Conservation (phyloP, 2,888 invertebrate genomes). For the Erebia ligea region DNA sequence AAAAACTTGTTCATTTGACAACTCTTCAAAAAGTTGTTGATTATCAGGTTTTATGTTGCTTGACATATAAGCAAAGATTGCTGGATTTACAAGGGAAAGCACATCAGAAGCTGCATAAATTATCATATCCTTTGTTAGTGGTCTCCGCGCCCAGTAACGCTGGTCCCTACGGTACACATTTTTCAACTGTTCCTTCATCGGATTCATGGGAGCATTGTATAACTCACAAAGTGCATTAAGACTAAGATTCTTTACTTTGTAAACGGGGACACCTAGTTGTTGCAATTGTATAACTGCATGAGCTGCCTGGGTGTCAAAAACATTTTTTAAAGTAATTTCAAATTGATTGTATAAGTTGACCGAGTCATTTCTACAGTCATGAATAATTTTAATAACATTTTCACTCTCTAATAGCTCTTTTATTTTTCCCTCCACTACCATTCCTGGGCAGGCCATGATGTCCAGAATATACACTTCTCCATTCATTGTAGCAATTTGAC, state of each 20-base stretch:
- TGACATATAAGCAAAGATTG: constrained; percentile 87
- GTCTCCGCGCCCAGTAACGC: constrained; percentile 94
- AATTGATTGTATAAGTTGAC: constrained; percentile 94
- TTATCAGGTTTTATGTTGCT: constrained; percentile 89
- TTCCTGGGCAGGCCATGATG: constrained; percentile 91
- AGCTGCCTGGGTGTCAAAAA: constrained; percentile 97
- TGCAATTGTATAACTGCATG: constrained; percentile 96
- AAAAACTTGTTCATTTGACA: constrained; percentile 94
- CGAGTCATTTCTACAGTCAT: constrained; percentile 96
- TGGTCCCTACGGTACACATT: constrained; percentile 93
- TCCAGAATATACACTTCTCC: constrained; percentile 95
- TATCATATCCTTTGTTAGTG: constrained; percentile 95
- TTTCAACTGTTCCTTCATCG: constrained; percentile 95
- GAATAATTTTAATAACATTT: constrained; percentile 93
- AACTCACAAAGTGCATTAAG: constrained; percentile 95
- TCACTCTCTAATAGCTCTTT: constrained; percentile 91
- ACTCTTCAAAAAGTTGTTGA: constrained; percentile 88
- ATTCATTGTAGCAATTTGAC: constrained; percentile 92
- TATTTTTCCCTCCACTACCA: constrained; percentile 90
- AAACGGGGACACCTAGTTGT: constrained; percentile 94
- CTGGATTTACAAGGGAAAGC: constrained; percentile 92
- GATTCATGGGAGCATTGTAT: constrained; percentile 94
- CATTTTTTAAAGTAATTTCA: constrained; percentile 91
- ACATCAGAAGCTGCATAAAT: constrained; percentile 96
- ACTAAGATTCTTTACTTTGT: constrained; percentile 96